Base-by-base conservation (phyloP, 2,888 invertebrate species). In the Harmothoe impar region DNA sequence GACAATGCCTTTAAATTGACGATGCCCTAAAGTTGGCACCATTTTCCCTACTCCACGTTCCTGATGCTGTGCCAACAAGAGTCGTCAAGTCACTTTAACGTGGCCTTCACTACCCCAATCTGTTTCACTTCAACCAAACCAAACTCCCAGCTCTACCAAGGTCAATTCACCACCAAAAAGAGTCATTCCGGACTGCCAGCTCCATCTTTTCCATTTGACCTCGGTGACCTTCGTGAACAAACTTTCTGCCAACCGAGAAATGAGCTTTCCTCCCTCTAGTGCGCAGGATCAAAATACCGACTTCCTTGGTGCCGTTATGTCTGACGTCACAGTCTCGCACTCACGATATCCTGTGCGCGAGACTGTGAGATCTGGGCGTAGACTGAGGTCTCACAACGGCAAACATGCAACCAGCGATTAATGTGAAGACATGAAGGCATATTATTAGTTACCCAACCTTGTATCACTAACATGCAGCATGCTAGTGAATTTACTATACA, bases 171-270 rank as follows among this genome's bases (percentile, higher is more conserved):
- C n/a, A 12, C 33, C 35, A 84, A 84, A 51, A 84, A 51, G 84
- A 84, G 84, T 84, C 84, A 84, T 84, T 51, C 23, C 84, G 25
- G n/a, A 1, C 51, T 33, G 23, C n/a, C 84, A 51, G 20, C 43
- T 84, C 29, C 3, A 51, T 84, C 25, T 84, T 84, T 84, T 84
- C 84, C 84, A 84, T 84, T 84, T 84, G 84, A 84, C 84, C 51
- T 43, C 84, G 17, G 43, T 23, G 3, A 35, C 84, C 84, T 43
- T n/a, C 35, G 23, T n/a, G 72, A 25, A 72, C 72, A 72, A 72
- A 72, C 72, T 72, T 72, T 72, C 20, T 25, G 29, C 72, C 72
- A 72, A 72, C 29, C 72, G 72, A 29, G 0, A 72, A 72, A 72
- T 72, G 25, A 15, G 72, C 72, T 72, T 29, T 5, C 72, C 72